A percentile compares a stretch with the other conserved stretches of the same genome.
These are phyloP conservation scores for Geococcyx californianus DNA, from an alignment of 2,113 vertebrate species.

Conservation along the genomic window DNA sequence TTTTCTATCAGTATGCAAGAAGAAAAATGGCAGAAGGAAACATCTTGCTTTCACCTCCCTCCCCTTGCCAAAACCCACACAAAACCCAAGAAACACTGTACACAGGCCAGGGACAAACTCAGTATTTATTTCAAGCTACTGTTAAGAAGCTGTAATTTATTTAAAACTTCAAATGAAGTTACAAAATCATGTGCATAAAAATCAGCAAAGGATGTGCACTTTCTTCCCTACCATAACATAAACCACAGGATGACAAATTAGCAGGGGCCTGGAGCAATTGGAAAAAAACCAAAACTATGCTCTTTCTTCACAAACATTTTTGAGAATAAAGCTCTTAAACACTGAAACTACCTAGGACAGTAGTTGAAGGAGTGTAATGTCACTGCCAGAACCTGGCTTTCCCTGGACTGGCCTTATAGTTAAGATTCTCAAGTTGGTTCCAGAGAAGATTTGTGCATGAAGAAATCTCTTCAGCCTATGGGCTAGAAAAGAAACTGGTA, in stretches of 20 bases:
- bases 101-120: neutral
- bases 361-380: neutral
- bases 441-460: neutral
- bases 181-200: conserved; percentile 23
- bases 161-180: conserved; percentile 24
- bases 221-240: neutral
- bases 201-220: conserved; percentile 5
- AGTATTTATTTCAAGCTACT: conserved; percentile 47
- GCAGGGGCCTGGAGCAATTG: neutral
- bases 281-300: conserved; percentile 11
- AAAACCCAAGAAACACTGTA: neutral
- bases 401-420: neutral
- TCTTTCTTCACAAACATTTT: conserved; percentile 23
- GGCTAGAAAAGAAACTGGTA: neutral
- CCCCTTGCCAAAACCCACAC: neutral
- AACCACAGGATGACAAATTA: conserved; percentile 30
- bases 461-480: neutral
- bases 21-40: neutral
- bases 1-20: neutral
- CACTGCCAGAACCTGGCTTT: neutral
- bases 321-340: conserved; percentile 9
- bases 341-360: neutral
- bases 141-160: conserved; percentile 40
- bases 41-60: neutral
- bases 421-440: neutral